phyloP scores from a whole-genome alignment of 2,113 vertebrate genomes.

The Neodontobutis hainanensis region DNA sequence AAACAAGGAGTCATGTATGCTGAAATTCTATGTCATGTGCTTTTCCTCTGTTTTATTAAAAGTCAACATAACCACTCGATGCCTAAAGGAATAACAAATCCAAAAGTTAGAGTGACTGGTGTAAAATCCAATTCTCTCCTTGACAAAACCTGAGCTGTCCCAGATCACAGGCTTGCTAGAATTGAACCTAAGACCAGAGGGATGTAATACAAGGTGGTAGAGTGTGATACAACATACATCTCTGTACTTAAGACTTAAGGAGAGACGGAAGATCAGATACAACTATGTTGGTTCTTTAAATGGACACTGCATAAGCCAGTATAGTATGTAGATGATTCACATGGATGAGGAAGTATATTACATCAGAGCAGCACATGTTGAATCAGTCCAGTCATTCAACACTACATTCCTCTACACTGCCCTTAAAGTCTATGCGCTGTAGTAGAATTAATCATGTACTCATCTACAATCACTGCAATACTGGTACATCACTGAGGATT shows the following conservation, averaged over 20 bases:
- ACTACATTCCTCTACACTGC: not conserved
- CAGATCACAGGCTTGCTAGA: not conserved
- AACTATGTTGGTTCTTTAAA: not conserved
- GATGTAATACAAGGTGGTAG: not conserved
- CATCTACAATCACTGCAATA: not conserved
- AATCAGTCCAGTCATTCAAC: not conserved
- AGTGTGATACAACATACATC: too few species aligned
- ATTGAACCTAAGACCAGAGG: not conserved
- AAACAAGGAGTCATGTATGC: not conserved
- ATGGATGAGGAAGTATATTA: not conserved
- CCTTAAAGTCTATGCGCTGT: not conserved
- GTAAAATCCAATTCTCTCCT: not conserved
- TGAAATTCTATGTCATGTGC: not conserved
- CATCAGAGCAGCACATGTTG: not conserved
- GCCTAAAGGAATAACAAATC: not conserved
- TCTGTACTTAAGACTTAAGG: too few species aligned
- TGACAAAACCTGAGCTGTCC: not conserved
- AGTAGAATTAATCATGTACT: constrained; percentile 3
- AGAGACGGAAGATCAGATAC: not conserved
- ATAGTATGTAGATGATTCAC: not conserved
- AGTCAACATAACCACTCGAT: not conserved
- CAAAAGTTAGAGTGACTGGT: not conserved
- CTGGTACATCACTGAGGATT: too few species aligned
- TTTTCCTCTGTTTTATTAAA: not conserved
- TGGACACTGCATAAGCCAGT: not conserved